These are phyloP conservation scores for Incurvaria masculella DNA, from an alignment of 2,888 invertebrate species.

Conservation along the genomic window DNA sequence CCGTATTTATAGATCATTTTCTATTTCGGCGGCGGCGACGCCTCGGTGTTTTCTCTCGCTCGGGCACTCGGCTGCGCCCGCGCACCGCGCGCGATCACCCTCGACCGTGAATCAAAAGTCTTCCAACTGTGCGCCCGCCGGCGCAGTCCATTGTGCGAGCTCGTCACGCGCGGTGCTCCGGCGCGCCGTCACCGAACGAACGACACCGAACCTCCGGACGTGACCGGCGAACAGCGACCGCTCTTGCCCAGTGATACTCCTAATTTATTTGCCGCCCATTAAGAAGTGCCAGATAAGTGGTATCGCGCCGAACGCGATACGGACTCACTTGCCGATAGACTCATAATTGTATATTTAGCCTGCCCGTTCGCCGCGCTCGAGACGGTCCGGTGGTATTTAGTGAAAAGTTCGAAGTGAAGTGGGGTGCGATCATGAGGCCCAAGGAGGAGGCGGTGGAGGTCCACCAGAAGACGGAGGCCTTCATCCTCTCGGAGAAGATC, in stretches of 20 bases:
- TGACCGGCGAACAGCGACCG: too few species aligned
- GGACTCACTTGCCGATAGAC: constrained; percentile 10
- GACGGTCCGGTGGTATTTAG: neutral
- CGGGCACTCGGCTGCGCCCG: constrained; percentile 18
- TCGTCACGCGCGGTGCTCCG: neutral
- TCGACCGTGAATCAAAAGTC: constrained; percentile 33
- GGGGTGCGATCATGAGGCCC: constrained; percentile 37
- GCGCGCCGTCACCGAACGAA: neutral
- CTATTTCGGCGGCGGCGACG: constrained; percentile 44
- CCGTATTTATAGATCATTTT: constrained; percentile 38
- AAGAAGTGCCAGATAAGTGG: constrained; percentile 26
- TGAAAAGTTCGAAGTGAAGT: constrained; percentile 24
- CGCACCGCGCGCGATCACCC: constrained; percentile 19
- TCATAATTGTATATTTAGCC: constrained; percentile 28
- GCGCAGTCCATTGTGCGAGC: neutral
- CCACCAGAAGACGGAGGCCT: constrained; percentile 47
- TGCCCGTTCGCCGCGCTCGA: constrained; percentile 27
- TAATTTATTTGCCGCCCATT: neutral
- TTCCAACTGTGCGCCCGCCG: constrained; percentile 24
- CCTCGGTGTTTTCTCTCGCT: constrained; percentile 20
- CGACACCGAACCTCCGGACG: neutral
- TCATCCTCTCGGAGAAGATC: constrained; percentile 57
- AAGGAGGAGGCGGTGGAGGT: constrained; percentile 38
- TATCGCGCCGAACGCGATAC: neutral
- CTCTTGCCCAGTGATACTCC: neutral